These are phyloP conservation scores for Campylomormyrus tamandua DNA, from an alignment of 2,113 vertebrate genomes.

Conservation along the genomic window DNA sequence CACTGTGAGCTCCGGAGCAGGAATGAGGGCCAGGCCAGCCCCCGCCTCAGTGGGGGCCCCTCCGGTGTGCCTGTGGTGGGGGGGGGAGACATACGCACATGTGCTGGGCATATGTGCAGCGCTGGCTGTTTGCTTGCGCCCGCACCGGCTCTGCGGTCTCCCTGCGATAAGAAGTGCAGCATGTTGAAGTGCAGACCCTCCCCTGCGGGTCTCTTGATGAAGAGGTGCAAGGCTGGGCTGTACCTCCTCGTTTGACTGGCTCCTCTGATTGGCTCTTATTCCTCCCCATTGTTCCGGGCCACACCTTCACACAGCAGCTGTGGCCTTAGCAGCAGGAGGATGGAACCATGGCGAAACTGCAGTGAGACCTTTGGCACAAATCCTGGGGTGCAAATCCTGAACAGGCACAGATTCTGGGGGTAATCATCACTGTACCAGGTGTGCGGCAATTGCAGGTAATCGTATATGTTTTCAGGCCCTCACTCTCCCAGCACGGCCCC, in stretches of 20 bases:
- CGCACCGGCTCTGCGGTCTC: background rate
- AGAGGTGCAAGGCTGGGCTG: background rate
- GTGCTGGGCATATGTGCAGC: background rate
- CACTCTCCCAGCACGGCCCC: background rate
- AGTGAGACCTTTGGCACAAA: background rate
- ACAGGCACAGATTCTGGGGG: background rate
- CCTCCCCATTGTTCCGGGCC: background rate
- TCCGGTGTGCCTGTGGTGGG: background rate
- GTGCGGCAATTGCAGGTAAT: background rate
- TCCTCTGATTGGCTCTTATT: background rate
- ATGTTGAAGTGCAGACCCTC: background rate
- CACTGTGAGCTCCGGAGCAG: background rate
- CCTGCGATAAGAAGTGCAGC: background rate
- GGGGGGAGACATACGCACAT: background rate
- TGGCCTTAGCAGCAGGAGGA: background rate
- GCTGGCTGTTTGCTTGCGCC: background rate
- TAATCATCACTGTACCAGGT: background rate
- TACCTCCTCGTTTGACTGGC: background rate
- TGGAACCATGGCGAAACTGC: conserved; percentile 1
- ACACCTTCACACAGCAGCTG: conserved; percentile 1
- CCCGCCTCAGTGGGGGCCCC: background rate
- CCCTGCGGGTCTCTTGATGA: background rate
- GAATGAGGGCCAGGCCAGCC: background rate
- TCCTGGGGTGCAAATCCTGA: background rate
- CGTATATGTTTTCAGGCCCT: background rate